Base-by-base conservation (phyloP, 37 sponge, comb jelly and placozoan species). In the Geodia barretti region DNA sequence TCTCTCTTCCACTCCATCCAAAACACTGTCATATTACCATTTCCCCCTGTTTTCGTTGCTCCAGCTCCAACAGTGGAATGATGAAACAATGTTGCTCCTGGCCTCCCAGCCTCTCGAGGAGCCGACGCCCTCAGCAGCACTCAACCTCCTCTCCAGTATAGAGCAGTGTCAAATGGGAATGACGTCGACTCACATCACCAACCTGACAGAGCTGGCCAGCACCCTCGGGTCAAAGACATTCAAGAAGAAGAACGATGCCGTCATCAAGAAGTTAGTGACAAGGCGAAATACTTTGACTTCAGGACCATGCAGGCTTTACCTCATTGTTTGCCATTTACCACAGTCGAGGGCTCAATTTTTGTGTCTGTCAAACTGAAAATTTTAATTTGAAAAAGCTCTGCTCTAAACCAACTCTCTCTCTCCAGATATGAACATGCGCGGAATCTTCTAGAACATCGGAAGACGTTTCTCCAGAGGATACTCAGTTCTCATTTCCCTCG, bases 41-140 rank as follows among this genome's bases (percentile, higher is more conserved):
- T 20, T 19, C 11, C 17, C 60, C 19, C 17, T 58, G 28, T 5
- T 41, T 3, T 23, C 23, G 39, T 43, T 62, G 21, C 38, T 61
- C 1, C 65, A 82, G 83, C 60, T 60, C 41, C n/a, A 67, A 60
- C 76, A 76, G 60, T 84, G 84, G 84, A 69, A 59, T 37, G 72
- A 79, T 42, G 87, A 86, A 1, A 72, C 60, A 0, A 23, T 79
- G 60, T 79, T 79, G 40, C 72, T 86, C 36, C 59, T 86, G 39
- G 87, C 87, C 19, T 64, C 80, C n/a, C 87, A 74, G 60, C 80
- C 87, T 1, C 19, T 79, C 60, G 87, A 79, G 39, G 74, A 66
- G 26, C 68, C 70, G 36, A 33, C 84, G 7, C 24, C 36, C 24
- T 35, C 41, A 37, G 36, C 42, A 20, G 84, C 84, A 25, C 39